Base-by-base conservation (phyloP, 2,113 vertebrate species). In the Pithys albifrons region DNA sequence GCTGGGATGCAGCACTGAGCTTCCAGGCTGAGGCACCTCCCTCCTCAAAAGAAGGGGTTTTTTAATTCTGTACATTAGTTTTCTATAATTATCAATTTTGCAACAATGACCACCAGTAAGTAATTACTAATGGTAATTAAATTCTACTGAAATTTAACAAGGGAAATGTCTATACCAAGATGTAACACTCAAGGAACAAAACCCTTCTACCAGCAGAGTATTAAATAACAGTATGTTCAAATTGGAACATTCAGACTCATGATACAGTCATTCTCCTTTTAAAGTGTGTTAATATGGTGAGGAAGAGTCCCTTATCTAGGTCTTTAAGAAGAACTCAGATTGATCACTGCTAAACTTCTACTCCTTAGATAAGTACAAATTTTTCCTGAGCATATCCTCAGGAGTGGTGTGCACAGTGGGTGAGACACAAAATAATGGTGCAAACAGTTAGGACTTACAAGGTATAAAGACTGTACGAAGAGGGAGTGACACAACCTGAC, bases 361-460 rank as follows among this genome's bases (percentile, higher is more conserved):
- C 31, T 61, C 43, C 46, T 73, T 19, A 15, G 57, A 1, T 19
- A 79, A 74, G 13, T 9, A 35, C 39, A 82, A 39, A 67, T 12
- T 14, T 5, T 16, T 57, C 49, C 58, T 33, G 29, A 75, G 46
- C 31, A 3, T 37, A 46, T 74, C 43, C 49, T 58, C 12, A 45
- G 55, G 6, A 15, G 48, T 4, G 25, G 17, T 2, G 1, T 2
- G 8, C 23, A 8, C 1, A 2, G 19, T 9, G 52, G 46, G 14
- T 27, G 59, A 87, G 41, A 75, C 73, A 77, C 0, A 0, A 52
- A 67, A 35, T 19, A 48, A 20, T 1, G 2, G n/a, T 7, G 2
- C 29, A 12, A 85, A 49, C 19, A 65, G 33, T 39, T 48, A 28
- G 37, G 57, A 37, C 37, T 45, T 37, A 25, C 37, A 51, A 48